These are phyloP conservation scores for Macropis europaea DNA, from an alignment of 2,888 invertebrate species.

Conservation along the genomic window DNA sequence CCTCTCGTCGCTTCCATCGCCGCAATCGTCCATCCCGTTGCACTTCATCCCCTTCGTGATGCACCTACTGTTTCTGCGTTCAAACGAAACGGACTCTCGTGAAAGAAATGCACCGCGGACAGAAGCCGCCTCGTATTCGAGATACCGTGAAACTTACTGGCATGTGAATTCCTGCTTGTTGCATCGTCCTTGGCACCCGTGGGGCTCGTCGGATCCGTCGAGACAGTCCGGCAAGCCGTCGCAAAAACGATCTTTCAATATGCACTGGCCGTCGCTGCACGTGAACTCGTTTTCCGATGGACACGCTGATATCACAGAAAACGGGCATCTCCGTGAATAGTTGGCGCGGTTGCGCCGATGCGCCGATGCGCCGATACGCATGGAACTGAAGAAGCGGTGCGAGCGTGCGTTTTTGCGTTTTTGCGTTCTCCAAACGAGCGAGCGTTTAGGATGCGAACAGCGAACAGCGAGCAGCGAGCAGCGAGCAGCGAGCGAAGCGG, in stretches of 20 bases:
- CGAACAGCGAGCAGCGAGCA: too few relatives aligned
- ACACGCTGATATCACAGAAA: conserved; percentile 79
- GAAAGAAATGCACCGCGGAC: too few relatives aligned
- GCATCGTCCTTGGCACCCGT: conserved; percentile 80
- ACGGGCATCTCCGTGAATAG: neutral
- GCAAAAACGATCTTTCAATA: conserved; percentile 83
- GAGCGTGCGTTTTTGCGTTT: conserved; percentile 10
- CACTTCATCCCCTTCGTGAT: conserved; percentile 83
- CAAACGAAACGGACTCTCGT: neutral
- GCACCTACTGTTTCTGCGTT: conserved; percentile 83
- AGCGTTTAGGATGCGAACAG: too few relatives aligned
- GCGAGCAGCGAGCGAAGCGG: neutral
- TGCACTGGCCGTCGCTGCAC: conserved; percentile 85
- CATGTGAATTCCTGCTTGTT: conserved; percentile 78
- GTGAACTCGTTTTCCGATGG: conserved; percentile 81
- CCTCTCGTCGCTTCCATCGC: conserved; percentile 86
- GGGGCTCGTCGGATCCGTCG: conserved; percentile 86
- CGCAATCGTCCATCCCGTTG: conserved; percentile 85
- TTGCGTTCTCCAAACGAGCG: too few relatives aligned
- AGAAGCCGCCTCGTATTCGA: too few relatives aligned
- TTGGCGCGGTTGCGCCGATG: too few relatives aligned
- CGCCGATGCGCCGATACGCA: neutral
- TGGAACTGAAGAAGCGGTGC: conserved; percentile 2
- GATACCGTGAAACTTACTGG: conserved; percentile 67
- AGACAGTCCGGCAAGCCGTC: conserved; percentile 85